Base-by-base conservation (phyloP, 2,888 invertebrate species). In the Ceriagrion tenellum region DNA sequence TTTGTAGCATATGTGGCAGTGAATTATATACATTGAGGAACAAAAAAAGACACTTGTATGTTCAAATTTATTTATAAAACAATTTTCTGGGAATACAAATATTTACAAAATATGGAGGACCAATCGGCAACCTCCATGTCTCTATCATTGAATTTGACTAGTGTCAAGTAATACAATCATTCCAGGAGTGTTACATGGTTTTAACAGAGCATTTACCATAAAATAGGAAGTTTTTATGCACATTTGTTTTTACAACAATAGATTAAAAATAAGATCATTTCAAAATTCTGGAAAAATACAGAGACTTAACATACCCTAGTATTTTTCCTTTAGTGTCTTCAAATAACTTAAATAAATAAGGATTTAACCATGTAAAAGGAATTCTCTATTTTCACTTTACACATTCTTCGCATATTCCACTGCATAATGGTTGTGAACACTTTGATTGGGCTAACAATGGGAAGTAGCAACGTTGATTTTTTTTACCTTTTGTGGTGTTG, bases 271-370 rank as follows among this genome's bases (percentile, higher is more conserved):
- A 30, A 93, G 74, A 40, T 47, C 40, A 69, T 93, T 69, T 55
- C 47, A 93, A 63, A 93, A 89, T 47, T 18, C 55, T 35, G 30
- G 69, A 81, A 55, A 69, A 93, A 93, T 93, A 93, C 69, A 6
- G 56, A 93, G 40, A 69, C n/a, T 13, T 55, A 20, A 6, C 2
- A 55, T 89, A 91, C 12, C 16, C 47, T 18, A 47, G n/a, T 74
- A 93, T n/a, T 55, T 35, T 69, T 55, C 69, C 69, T 74, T 35
- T 40, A 47, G 63, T 74, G 40, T 74, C 63, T 74, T 93, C 93
- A 55, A 93, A 93, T 93, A 93, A 93, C 93, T 93, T 93, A 93
- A 93, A 93, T 93, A 93, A 93, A 93, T 93, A 93, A 93, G 63
- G 93, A 93, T 69, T 63, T 93, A 93, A 69, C 47, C 93, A 47